Conservation (phyloP, 2,113 vertebrate genomes). For the Salvelinus sp. region DNA sequence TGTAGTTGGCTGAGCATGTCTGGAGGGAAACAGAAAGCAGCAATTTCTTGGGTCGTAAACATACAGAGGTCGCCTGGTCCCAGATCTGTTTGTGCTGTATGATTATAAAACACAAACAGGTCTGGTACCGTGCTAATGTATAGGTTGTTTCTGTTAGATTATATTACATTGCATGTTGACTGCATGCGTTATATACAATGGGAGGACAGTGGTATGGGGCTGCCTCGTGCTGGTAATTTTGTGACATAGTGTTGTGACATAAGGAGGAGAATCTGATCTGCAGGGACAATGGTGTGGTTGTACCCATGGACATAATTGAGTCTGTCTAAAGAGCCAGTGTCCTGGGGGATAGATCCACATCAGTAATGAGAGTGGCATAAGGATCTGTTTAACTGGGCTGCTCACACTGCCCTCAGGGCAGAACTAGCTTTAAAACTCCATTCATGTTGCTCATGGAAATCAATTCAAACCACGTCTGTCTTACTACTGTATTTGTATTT, state of each 20-base stretch:
- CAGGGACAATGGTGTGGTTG: conserved; percentile 35
- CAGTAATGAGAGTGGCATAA: conserved; percentile 12
- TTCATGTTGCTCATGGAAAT: conserved; percentile 28
- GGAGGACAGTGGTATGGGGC: conserved; percentile 51
- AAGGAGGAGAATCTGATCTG: conserved; percentile 13
- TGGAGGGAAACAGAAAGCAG: conserved; percentile 41
- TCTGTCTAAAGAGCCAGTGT: conserved; percentile 20
- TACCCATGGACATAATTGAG: conserved; percentile 1
- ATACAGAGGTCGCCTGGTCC: neutral
- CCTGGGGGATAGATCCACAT: conserved; percentile 2
- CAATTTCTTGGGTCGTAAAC: neutral
- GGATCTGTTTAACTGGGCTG: conserved; percentile 14
- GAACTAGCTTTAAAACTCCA: neutral
- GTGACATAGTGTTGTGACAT: conserved; percentile 19
- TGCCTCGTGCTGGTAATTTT: conserved; percentile 24
- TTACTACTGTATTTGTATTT: conserved; percentile 9
- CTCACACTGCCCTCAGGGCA: conserved; percentile 9
- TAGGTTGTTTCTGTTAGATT: no score
- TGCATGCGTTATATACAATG: neutral
- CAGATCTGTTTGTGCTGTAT: neutral
- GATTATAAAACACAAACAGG: conserved; percentile 4
- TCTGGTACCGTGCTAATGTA: no score
- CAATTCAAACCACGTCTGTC: conserved; percentile 6
- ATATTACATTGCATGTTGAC: neutral
- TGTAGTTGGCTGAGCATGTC: conserved; percentile 96